A percentile compares a stretch with the other conserved stretches of the same genome.
These are phyloP conservation scores for Larimichthys crocea DNA, from an alignment of 2,113 vertebrate species.

Conservation along the genomic window DNA sequence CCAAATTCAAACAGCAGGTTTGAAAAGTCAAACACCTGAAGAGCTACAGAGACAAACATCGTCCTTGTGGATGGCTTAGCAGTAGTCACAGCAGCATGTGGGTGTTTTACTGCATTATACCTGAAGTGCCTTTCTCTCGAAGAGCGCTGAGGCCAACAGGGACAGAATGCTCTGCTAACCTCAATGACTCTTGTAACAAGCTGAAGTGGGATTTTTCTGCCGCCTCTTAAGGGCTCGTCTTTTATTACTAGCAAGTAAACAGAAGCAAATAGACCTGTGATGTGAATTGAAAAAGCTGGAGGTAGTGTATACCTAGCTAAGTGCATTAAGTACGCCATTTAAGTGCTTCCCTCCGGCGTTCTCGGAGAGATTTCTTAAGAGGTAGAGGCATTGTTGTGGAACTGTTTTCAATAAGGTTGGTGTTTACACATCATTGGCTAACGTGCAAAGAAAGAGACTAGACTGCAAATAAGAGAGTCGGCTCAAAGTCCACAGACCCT, in stretches of 20 bases:
- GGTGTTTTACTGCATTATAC: slow-evolving; percentile 49
- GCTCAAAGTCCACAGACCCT: background rate
- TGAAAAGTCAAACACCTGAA: slow-evolving; percentile 33
- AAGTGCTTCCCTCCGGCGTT: slow-evolving; percentile 42
- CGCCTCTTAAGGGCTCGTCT: slow-evolving; percentile 53
- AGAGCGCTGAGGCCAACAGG: slow-evolving; percentile 37
- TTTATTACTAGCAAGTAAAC: slow-evolving; percentile 62
- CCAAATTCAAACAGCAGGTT: slow-evolving; percentile 11
- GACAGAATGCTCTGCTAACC: slow-evolving; percentile 46
- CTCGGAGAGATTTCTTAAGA: slow-evolving; percentile 26
- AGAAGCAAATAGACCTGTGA: slow-evolving; percentile 42
- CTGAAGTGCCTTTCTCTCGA: slow-evolving; percentile 51
- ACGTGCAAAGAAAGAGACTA: background rate
- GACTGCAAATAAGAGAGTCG: background rate
- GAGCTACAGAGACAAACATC: slow-evolving; percentile 7
- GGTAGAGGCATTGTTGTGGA: slow-evolving; percentile 9
- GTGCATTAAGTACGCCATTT: slow-evolving; percentile 38
- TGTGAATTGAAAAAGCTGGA: slow-evolving; percentile 41
- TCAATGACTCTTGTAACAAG: slow-evolving; percentile 52
- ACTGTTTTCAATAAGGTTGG: slow-evolving; percentile 9
- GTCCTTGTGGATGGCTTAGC: slow-evolving; percentile 25
- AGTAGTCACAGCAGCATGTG: slow-evolving; percentile 18
- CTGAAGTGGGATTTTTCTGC: slow-evolving; percentile 62
- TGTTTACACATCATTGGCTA: slow-evolving; percentile 40
- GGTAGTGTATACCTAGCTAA: slow-evolving; percentile 23